A percentile compares a stretch with the other conserved stretches of the same genome.
Conservation (phyloP, 2,888 invertebrate species). For the Gryllus longicercus region DNA sequence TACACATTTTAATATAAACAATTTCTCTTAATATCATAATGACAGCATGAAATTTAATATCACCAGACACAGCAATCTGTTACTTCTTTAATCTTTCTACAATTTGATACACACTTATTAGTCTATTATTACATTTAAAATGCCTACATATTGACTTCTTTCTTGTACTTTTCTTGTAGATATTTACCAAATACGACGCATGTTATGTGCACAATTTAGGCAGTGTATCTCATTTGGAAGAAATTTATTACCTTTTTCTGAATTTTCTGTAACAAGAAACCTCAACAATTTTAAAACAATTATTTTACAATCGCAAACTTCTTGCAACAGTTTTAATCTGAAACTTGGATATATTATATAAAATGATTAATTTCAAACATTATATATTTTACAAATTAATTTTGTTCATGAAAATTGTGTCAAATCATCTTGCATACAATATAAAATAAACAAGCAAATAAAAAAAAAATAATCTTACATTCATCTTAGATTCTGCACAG, state of each 20-base stretch:
- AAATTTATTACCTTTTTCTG: slow-evolving; percentile 3
- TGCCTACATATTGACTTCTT: background rate
- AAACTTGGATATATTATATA: background rate
- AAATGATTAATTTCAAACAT: background rate
- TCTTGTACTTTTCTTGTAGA: slow-evolving; percentile 4
- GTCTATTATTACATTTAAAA: slow-evolving; percentile 2
- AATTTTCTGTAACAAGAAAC: slow-evolving; percentile 8
- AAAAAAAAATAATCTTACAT: too few relatives aligned
- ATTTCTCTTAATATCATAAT: background rate
- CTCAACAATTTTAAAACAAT: background rate
- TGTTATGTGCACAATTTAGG: background rate
- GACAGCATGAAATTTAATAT: background rate
- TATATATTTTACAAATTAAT: background rate
- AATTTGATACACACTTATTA: background rate
- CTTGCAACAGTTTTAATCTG: background rate
- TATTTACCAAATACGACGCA: background rate
- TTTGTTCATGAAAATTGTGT: background rate
- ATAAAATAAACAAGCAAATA: too few relatives aligned
- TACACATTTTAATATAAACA: background rate
- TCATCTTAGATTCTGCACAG: too few relatives aligned
- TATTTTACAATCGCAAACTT: background rate
- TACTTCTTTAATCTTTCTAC: background rate
- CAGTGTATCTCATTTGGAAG: background rate
- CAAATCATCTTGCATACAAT: too few relatives aligned
- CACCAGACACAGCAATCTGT: background rate